Evolutionary conservation across 2,888 invertebrate genomes (phyloP).

Genomic region (Sminthurinus aureus): DNA sequence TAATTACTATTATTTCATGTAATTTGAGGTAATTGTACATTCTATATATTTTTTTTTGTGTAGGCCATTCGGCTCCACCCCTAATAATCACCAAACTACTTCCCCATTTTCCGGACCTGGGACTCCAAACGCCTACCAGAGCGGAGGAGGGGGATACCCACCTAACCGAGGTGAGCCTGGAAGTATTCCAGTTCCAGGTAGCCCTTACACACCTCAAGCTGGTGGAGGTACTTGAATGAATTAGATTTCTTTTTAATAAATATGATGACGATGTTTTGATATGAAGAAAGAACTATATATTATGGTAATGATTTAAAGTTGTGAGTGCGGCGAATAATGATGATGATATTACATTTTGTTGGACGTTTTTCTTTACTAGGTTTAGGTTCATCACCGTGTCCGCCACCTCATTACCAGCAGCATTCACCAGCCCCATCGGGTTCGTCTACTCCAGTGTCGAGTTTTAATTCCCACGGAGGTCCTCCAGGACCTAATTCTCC

Average conservation of each 20-base stretch:
- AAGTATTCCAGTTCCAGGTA: constrained; percentile 52
- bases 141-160: constrained; percentile 2
- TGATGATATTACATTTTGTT: too few species aligned
- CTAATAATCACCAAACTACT: constrained; percentile 59
- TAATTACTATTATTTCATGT: too few species aligned
- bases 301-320: too few species aligned
- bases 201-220: constrained; percentile 58
- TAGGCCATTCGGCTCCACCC: constrained; percentile 60
- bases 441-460: constrained; percentile 78
- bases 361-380: not conserved
- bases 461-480: constrained; percentile 64
- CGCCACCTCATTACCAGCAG: constrained; percentile 75
- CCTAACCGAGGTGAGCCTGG: not conserved
- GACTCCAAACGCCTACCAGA: constrained; percentile 59
- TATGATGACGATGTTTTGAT: not conserved
- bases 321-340: too few species aligned
- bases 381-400: constrained; percentile 56
- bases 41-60: too few species aligned
- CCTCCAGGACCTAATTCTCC: constrained; percentile 69
- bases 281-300: not conserved
- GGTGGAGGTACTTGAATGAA: constrained; percentile 43
- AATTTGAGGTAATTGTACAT: too few species aligned
- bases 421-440: constrained; percentile 86
- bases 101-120: constrained; percentile 60
- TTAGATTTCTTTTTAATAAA: not conserved